Conservation (phyloP, 2,888 invertebrate genomes). For the Hydrotaea diabolus region DNA sequence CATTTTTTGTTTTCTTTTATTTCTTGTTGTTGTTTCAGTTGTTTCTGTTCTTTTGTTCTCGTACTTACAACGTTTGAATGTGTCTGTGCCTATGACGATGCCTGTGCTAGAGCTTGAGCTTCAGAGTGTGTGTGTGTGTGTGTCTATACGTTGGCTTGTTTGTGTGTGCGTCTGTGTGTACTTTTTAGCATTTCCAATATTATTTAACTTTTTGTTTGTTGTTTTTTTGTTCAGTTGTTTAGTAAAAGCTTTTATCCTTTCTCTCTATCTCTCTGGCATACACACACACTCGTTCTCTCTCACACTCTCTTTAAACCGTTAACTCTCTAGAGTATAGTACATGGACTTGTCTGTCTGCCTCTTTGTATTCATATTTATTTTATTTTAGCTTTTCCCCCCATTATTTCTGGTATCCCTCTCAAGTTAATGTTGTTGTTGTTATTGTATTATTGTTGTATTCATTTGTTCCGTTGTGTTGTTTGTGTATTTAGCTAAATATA, state of each 20-base stretch:
- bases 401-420: background rate
- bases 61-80: background rate
- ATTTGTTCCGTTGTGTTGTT: background rate
- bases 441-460: background rate
- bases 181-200: background rate
- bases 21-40: background rate
- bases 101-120: too few species aligned
- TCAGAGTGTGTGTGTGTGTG: constrained; percentile 2
- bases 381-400: background rate
- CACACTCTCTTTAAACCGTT: background rate
- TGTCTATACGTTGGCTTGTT: background rate
- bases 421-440: constrained; percentile 7
- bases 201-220: constrained; percentile 4
- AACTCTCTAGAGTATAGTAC: background rate
- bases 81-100: constrained; percentile 22
- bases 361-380: background rate
- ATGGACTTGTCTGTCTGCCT: background rate
- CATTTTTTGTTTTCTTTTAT: constrained; percentile 8
- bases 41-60: background rate
- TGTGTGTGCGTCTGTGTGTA: constrained; percentile 13
- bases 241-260: constrained; percentile 43
- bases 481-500: background rate
- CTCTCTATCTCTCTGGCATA: background rate
- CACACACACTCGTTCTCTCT: background rate
- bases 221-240: background rate